Evolutionary conservation across 2,113 vertebrate genomes (phyloP), one percentile per base, ranked within the genome.

Genomic region (Etheostoma spectabile): DNA sequence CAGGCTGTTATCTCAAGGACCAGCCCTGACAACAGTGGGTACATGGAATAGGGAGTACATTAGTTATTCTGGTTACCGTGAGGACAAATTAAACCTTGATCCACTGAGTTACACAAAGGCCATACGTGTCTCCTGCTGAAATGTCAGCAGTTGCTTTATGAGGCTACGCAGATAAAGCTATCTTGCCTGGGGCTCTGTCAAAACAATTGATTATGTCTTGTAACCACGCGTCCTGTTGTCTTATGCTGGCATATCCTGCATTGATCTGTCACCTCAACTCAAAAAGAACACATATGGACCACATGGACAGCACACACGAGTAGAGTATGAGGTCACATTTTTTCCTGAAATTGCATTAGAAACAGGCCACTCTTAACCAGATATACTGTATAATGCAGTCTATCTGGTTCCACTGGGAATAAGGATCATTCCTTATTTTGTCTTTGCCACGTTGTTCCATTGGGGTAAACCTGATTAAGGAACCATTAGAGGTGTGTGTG

Each of bases 91-190:
- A 61, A 79, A 63, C 51, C 63, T 24, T 55, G 66, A 70, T 60
- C 66, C 45, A 4, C 30, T 22, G 49, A 77, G 79, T 68, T 56
- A 63, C 59, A 71, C 80, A 90, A 79, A 77, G 71, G 81, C 22
- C 78, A 67, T 13, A 19, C 11, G 60, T 65, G 45, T 62, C 71
- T 83, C 65, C 75, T 70, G 55, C n/a, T 69, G 24, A 91, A 89
- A 89, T 91, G 86, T 89, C 90, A 83, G 61, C 61, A 59, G 62
- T 35, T 49, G 1, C 21, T 82, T 68, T 63, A 21, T 42, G 30
- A 66, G 27, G 51, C 24, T 49, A 6, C 27, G 45, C 30, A 3
- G 49, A 42, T 55, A 53, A 51, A 48, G 18, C 14, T 19, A 51
- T 22, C 1, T 5, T 42, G 75, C 79, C 62, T 46, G 35, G 15